Evolutionary conservation across 2,113 vertebrate species (phyloP), one percentile per base, ranked within the genome.

Genomic region (Prinia subflava): DNA sequence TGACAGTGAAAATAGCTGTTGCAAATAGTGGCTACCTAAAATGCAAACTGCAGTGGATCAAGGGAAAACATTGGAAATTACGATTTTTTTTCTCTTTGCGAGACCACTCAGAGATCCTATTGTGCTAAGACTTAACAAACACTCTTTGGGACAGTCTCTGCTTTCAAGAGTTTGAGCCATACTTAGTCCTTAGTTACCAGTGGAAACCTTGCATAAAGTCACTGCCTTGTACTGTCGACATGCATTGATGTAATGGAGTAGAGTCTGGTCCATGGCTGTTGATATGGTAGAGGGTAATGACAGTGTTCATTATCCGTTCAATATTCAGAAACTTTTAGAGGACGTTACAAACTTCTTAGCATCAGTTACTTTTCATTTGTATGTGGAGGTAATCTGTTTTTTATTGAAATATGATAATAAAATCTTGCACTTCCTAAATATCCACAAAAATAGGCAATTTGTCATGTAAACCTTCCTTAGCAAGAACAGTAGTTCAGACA

Each of bases 1-100:
- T 44, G 52, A 41, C 0, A 2, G 52, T 53, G 28, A 46, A 84
- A 75, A 28, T 41, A 89, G 55, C 8, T 2, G 0, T 64, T 73
- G 49, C 10, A 53, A 83, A 19, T 31, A 92, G 24, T 28, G 39
- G 12, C 11, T 82, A 7, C 16, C 71, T 92, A 52, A 84, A 91
- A 75, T 59, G n/a, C 17, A 52, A 15, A 27, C 15, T 83, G n/a
- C 30, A 35, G 3, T 44, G 24, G 21, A n/a, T 89, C 27, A 12
- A 64, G 56, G 79, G 83, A 35, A 41, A 69, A 63, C 18, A 21
- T 14, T 46, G 20, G 39, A 83, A 86, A 47, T 90, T 13, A 39
- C 21, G 46, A 1, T 28, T 49, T 74, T 74, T 90, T 80, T 83
- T 39, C 28, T 15, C 17, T 83, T 74, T 24, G 12, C 55, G 52